A percentile compares a stretch with the other conserved stretches of the same genome.
These are phyloP conservation scores for Seriola rivoliana DNA, from an alignment of 2,113 vertebrate species.

Conservation along the genomic window DNA sequence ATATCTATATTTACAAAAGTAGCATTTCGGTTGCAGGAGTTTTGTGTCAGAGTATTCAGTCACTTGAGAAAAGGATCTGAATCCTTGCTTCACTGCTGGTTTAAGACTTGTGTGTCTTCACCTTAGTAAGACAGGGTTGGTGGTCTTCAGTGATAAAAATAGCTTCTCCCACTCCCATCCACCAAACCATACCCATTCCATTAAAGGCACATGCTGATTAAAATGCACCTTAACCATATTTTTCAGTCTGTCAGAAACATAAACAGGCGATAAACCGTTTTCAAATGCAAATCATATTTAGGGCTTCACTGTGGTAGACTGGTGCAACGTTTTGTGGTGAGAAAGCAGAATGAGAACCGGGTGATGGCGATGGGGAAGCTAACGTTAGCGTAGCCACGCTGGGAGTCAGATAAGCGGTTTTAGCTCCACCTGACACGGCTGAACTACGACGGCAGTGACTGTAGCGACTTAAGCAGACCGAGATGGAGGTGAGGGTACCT, in stretches of 20 bases:
- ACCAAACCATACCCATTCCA: accelerated
- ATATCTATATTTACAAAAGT: too few relatives aligned
- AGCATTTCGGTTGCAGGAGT: background rate
- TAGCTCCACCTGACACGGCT: accelerated
- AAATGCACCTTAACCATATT: accelerated
- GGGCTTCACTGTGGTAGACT: background rate
- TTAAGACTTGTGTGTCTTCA: background rate
- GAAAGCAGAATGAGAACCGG: background rate
- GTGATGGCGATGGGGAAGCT: constrained; percentile 45
- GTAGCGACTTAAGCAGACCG: accelerated
- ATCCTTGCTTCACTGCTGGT: background rate
- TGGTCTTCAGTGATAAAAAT: constrained; percentile 48
- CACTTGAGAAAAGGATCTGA: background rate
- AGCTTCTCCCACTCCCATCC: background rate
- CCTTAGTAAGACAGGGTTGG: background rate
- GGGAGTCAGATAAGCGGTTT: background rate
- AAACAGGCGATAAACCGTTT: background rate
- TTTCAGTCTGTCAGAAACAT: accelerated
- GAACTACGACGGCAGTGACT: accelerated
- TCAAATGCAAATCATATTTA: accelerated
- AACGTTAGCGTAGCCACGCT: constrained; percentile 59
- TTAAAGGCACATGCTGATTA: background rate
- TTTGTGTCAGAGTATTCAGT: background rate
- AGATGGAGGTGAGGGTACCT: constrained; percentile 54
- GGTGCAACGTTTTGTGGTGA: background rate